phyloP scores from a whole-genome alignment of 2,888 invertebrate species.

The Philonicus albiceps region DNA sequence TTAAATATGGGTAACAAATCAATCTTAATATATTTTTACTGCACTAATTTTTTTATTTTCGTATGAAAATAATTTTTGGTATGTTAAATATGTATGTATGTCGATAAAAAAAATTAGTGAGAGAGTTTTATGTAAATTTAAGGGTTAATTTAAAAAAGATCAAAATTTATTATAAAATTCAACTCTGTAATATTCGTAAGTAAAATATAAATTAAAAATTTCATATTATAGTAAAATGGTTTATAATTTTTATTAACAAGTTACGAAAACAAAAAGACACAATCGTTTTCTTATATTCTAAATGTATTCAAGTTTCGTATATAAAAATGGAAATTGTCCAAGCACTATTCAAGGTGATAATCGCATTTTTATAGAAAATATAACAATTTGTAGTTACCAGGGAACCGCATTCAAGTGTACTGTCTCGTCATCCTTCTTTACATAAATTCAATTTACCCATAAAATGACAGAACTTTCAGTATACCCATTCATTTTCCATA shows the following conservation, averaged over 20 bases:
- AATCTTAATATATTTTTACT: no score
- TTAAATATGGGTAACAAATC: no score
- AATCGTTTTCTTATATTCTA: background rate
- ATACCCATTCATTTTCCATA: background rate
- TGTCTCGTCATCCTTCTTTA: background rate
- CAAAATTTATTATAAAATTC: background rate
- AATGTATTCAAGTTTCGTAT: no score
- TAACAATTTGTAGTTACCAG: background rate
- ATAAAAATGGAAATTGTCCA: background rate
- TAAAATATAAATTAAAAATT: background rate
- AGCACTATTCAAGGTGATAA: background rate
- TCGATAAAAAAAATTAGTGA: no score
- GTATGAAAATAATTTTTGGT: no score
- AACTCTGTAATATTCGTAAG: background rate
- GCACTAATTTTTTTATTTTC: no score
- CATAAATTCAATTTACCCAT: background rate
- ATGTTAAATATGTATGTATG: no score
- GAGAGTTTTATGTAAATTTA: no score
- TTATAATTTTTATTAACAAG: background rate
- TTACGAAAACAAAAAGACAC: background rate
- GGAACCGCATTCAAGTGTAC: background rate
- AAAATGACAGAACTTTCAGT: background rate
- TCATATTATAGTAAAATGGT: background rate
- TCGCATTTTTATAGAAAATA: background rate
- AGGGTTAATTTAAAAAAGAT: background rate